A percentile compares a stretch with the other conserved stretches of the same genome.
Conservation (phyloP, 2,113 vertebrate genomes). For the Eupsittula cactorum region DNA sequence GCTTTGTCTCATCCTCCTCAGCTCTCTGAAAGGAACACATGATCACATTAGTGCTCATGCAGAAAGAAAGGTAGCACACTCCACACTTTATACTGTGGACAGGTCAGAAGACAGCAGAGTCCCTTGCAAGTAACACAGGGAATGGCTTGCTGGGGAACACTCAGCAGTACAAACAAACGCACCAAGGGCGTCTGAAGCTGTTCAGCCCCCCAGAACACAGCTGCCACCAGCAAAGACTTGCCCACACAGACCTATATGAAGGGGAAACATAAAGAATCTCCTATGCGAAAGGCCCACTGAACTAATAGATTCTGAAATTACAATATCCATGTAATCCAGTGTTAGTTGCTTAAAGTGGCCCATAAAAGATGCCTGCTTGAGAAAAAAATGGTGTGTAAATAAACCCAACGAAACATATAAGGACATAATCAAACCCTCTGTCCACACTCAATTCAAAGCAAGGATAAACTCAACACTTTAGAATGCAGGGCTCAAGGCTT, state of each 20-base stretch:
- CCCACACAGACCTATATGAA: background rate
- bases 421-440: background rate
- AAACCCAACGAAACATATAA: background rate
- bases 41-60: background rate
- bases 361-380: background rate
- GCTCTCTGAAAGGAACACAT: constrained; percentile 70
- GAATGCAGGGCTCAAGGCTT: background rate
- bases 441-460: background rate
- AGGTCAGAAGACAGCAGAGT: background rate
- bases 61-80: background rate
- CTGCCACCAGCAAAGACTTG: background rate
- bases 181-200: background rate
- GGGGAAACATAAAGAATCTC: background rate
- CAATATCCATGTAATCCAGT: background rate
- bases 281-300: background rate
- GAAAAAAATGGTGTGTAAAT: background rate
- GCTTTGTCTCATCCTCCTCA: constrained; percentile 84
- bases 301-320: background rate
- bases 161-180: background rate
- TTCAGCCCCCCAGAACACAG: background rate
- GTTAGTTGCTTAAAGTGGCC: background rate
- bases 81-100: background rate
- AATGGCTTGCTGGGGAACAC: background rate
- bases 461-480: background rate
- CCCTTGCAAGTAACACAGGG: background rate